Evolutionary conservation across 1,140 invertebrate species (phyloP).

Genomic region (Frieseomelitta varia): DNA sequence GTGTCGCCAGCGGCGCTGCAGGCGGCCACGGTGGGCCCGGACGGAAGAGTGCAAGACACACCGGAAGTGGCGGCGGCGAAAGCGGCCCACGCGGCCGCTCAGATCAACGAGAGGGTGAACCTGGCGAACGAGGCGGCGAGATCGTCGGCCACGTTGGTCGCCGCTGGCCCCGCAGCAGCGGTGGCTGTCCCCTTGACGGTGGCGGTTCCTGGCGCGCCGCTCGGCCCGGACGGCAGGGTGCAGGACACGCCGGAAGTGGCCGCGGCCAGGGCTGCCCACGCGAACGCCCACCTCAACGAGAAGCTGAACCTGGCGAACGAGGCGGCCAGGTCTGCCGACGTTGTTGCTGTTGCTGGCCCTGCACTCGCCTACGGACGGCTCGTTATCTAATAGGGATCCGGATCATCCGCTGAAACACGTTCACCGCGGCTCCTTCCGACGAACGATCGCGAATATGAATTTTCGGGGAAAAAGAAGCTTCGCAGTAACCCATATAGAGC

Average conservation of each 20-base stretch:
- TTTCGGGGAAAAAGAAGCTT: too few relatives aligned
- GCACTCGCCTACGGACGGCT: slow-evolving; percentile 52
- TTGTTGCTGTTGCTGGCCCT: slow-evolving; percentile 54
- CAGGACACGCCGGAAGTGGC: slow-evolving; percentile 75
- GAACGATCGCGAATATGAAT: background rate
- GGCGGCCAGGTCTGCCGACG: slow-evolving; percentile 68
- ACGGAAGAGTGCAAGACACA: slow-evolving; percentile 64
- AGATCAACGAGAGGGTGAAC: slow-evolving; percentile 81
- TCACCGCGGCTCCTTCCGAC: background rate
- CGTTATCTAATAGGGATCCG: slow-evolving; percentile 24
- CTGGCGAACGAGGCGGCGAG: slow-evolving; percentile 69
- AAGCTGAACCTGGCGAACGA: slow-evolving; percentile 70
- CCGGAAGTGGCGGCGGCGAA: slow-evolving; percentile 82
- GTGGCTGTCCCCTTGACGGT: slow-evolving; percentile 25
- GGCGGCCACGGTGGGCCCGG: slow-evolving; percentile 47
- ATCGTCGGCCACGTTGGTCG: slow-evolving; percentile 70
- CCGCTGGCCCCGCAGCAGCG: background rate
- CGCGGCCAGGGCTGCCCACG: slow-evolving; percentile 83
- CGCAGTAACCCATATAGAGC: too few relatives aligned
- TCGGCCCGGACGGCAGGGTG: slow-evolving; percentile 66
- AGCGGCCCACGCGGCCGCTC: slow-evolving; percentile 83
- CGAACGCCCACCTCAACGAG: slow-evolving; percentile 82
- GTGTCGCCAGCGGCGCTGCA: background rate
- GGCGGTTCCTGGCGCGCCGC: slow-evolving; percentile 45
- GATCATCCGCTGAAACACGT: background rate